Conservation (phyloP, 2,113 vertebrate species). For the Albula goreensis region DNA sequence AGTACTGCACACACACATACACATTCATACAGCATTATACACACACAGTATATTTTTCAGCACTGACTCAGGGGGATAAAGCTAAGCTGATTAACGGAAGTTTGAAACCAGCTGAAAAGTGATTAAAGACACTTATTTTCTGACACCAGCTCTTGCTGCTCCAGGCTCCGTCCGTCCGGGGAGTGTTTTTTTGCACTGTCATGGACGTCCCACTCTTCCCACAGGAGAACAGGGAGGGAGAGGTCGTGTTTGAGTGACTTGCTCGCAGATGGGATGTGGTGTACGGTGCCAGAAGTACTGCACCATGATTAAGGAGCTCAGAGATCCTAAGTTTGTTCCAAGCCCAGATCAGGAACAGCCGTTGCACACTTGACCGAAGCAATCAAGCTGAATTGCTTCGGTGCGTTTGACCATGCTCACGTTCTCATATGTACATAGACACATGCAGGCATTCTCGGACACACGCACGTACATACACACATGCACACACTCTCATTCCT, state of each 20-base stretch:
- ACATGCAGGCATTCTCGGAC: background rate
- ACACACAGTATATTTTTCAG: background rate
- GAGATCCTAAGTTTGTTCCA: too few species aligned
- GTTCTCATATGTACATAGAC: too few species aligned
- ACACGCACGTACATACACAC: background rate
- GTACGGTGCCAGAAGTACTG: too few species aligned
- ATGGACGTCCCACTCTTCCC: background rate
- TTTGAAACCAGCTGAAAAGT: conserved; percentile 7
- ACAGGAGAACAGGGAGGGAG: background rate
- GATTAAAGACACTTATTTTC: background rate
- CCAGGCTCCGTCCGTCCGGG: background rate
- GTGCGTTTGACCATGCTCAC: too few species aligned
- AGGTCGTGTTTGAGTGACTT: background rate
- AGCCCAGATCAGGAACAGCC: too few species aligned
- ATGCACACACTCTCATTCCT: background rate
- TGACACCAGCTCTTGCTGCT: background rate
- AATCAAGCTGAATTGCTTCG: too few species aligned
- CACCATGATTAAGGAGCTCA: background rate
- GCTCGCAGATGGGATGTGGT: background rate
- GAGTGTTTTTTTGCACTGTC: background rate
- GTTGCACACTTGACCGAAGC: too few species aligned
- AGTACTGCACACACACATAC: conserved; percentile 15
- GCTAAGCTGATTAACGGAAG: background rate
- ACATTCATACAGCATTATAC: background rate
- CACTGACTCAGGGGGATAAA: background rate